Evolutionary conservation across 1,140 invertebrate genomes (phyloP), one percentile per base, ranked within the genome.

Genomic region (Brachionus angularis): DNA sequence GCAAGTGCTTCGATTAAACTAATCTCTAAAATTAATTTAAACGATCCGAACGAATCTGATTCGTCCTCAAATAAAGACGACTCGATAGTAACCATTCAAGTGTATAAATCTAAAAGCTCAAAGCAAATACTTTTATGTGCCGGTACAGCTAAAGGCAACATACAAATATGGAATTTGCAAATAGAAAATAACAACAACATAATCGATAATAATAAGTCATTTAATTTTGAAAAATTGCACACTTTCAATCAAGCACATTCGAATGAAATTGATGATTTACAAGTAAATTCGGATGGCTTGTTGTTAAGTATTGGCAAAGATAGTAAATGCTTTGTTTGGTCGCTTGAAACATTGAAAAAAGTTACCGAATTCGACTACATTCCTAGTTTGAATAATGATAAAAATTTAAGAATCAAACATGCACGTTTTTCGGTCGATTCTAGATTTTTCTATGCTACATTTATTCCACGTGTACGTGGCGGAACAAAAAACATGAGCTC

Each of bases 141-240:
- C 2, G 53, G 53, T 10, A 58, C 53, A 7, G 23, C 33, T 14
- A 33, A 23, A 2, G 53, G 53, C 18, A 39, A 31, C 23, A 58
- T 58, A 21, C 25, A 23, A 39, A 39, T 58, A 12, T 58, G 39
- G 23, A 58, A 58, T 29, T 29, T 58, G 21, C 25, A 39, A 39
- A 21, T 58, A 23, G 53, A 58, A 23, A 58, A 58, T 39, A 58
- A 58, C 14, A 58, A 58, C n/a, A 58, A 58, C 39, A 58, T 58
- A 23, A 58, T 18, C 25, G 36, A 58, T 23, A 21, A 10, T 23
- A 58, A 58, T n/a, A n/a, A n/a, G n/a, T n/a, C n/a, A 23, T 18
- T 58, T 39, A 58, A 39, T 8, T 58, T 58, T 58, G 53, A 58
- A 58, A 58, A 39, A n/a, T 8, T 58, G 14, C 53, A 58, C 39